Evolutionary conservation across 2,113 vertebrate genomes (phyloP).

Genomic region (Myanophis thanlyinensis): DNA sequence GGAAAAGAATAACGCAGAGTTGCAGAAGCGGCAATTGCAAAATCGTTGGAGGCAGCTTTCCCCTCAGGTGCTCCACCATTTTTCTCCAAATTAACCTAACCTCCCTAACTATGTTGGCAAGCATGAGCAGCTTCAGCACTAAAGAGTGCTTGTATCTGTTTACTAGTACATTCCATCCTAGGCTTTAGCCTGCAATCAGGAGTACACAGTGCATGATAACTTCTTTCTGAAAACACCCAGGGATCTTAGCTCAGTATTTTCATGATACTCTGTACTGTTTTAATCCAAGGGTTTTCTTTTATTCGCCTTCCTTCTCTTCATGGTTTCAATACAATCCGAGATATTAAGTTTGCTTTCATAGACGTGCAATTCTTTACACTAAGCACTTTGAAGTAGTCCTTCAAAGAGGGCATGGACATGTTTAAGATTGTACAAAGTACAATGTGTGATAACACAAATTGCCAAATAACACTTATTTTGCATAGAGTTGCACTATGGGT

Average conservation of each 20-base stretch:
- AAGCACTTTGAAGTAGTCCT: neutral
- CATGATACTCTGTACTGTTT: neutral
- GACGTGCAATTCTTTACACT: neutral
- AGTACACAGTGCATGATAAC: neutral
- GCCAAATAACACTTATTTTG: neutral
- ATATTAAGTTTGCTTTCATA: neutral
- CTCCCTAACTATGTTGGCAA: neutral
- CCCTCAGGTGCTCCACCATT: neutral
- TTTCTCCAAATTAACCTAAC: neutral
- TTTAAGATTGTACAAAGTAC: neutral
- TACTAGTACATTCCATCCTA: neutral
- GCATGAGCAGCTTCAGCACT: neutral
- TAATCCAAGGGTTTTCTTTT: neutral
- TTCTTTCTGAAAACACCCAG: neutral
- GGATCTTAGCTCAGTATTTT: neutral
- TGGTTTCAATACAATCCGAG: neutral
- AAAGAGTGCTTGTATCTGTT: neutral
- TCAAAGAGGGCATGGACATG: neutral
- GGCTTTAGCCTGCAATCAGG: neutral
- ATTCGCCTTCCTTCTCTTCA: neutral
- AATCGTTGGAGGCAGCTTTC: neutral
- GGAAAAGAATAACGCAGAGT: neutral
- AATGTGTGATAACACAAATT: neutral
- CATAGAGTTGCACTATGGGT: too few relatives aligned
- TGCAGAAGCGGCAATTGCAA: neutral